These are phyloP conservation scores for Agrypnia vestita DNA, from an alignment of 1,140 invertebrate species.

Conservation along the genomic window DNA sequence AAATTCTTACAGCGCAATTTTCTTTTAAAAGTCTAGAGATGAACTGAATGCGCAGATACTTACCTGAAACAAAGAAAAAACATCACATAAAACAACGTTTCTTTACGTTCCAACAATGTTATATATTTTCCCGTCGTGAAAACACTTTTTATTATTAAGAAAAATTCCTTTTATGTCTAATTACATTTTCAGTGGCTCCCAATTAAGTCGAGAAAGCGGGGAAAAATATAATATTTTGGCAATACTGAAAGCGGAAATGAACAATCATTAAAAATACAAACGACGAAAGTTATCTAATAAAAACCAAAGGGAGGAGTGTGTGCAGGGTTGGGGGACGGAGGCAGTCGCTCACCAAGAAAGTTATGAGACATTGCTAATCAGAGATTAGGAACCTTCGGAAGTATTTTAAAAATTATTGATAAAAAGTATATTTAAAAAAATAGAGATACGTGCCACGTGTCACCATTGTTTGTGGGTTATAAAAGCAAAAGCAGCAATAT, in stretches of 20 bases:
- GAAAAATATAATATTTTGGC: background rate
- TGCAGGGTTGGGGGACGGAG: background rate
- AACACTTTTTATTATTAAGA: too few relatives aligned
- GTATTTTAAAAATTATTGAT: too few relatives aligned
- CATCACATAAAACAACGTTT: background rate
- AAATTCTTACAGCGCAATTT: too few relatives aligned
- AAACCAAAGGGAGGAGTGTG: background rate
- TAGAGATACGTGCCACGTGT: too few relatives aligned
- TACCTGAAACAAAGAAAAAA: conserved; percentile 1
- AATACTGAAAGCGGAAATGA: background rate
- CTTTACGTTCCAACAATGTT: too few relatives aligned
- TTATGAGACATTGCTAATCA: background rate
- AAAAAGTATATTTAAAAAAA: too few relatives aligned
- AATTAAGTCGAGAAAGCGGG: background rate
- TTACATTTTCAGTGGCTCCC: background rate
- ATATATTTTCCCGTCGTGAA: too few relatives aligned
- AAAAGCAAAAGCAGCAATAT: too few relatives aligned
- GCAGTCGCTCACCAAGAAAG: conserved; percentile 5
- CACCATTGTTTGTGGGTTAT: too few relatives aligned
- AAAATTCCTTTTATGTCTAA: too few relatives aligned
- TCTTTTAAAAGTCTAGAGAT: background rate
- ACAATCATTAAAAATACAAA: conserved; percentile 37
- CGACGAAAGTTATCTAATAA: conserved; percentile 16
- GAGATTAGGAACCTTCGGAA: background rate
- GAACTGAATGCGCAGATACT: conserved; percentile 1